phyloP scores from a whole-genome alignment of 2,888 invertebrate species.

The Eueremaeus valkanovi region DNA sequence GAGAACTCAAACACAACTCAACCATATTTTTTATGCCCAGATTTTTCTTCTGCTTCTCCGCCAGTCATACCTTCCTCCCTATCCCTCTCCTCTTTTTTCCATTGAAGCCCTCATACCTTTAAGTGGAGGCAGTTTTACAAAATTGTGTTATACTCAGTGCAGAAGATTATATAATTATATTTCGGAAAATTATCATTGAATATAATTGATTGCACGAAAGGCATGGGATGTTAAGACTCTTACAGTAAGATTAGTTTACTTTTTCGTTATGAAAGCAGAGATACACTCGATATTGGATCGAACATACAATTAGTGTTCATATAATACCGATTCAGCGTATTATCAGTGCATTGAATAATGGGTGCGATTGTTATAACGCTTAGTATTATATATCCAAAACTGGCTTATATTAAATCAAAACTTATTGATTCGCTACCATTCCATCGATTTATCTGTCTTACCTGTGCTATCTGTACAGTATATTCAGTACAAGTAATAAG shows the following conservation, averaged over 20 bases:
- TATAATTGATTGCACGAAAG: conserved; percentile 26
- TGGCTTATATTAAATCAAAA: neutral
- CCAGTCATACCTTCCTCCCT: neutral
- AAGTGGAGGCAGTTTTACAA: neutral
- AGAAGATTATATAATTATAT: conserved; percentile 3
- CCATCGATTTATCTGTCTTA: neutral
- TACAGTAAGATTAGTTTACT: conserved; percentile 2
- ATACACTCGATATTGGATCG: neutral
- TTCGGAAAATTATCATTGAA: neutral
- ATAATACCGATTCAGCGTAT: conserved; percentile 24
- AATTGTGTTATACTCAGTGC: neutral
- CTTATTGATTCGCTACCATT: conserved; percentile 17
- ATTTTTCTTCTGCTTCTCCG: too few species aligned
- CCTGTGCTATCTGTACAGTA: too few species aligned
- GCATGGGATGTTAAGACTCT: conserved; percentile 3
- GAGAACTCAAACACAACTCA: conserved; percentile 7
- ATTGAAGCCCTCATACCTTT: conserved; percentile 2
- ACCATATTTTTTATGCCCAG: neutral
- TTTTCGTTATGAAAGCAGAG: too few species aligned
- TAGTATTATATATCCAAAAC: neutral
- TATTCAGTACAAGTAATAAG: too few species aligned
- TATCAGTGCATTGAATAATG: conserved; percentile 5
- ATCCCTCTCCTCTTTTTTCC: neutral
- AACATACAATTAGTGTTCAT: conserved; percentile 14
- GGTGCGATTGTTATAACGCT: neutral